These are phyloP conservation scores for Diorhabda carinulata DNA, from an alignment of 1,140 invertebrate genomes.

Conservation along the genomic window DNA sequence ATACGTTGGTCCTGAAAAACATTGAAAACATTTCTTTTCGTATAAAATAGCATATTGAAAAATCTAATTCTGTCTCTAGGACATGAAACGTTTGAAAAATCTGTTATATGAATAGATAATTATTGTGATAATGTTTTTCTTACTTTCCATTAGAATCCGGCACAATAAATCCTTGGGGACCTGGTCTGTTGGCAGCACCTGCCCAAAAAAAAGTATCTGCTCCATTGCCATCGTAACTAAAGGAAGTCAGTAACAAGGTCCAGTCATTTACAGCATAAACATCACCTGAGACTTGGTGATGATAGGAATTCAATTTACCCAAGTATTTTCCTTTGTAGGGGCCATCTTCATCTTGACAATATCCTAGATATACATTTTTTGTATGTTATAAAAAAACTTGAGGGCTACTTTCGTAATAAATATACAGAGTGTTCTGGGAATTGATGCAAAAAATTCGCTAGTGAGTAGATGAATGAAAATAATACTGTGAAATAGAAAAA, in stretches of 20 bases:
- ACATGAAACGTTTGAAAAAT: too few relatives aligned
- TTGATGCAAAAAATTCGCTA: too few relatives aligned
- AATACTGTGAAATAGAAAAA: too few relatives aligned
- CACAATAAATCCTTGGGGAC: conserved; percentile 86
- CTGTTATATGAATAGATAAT: too few relatives aligned
- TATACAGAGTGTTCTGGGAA: too few relatives aligned
- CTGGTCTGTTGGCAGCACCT: conserved; percentile 78
- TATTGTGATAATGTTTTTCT: conserved; percentile 43
- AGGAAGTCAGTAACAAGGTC: conserved; percentile 76
- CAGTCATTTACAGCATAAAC: conserved; percentile 87
- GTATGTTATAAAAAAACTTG: too few relatives aligned
- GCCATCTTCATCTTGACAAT: conserved; percentile 55
- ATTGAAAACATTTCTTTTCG: background rate
- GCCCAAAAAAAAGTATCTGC: conserved; percentile 91
- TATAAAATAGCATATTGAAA: background rate
- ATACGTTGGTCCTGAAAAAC: conserved; percentile 74
- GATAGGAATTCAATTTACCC: conserved; percentile 85
- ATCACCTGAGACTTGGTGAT: conserved; percentile 83
- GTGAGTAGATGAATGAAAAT: too few relatives aligned
- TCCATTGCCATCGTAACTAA: conserved; percentile 89
- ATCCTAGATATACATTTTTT: conserved; percentile 21
- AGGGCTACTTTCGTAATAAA: too few relatives aligned
- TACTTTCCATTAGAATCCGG: conserved; percentile 83
- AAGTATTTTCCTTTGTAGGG: conserved; percentile 77
- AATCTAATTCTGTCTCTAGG: too few relatives aligned